A percentile compares a stretch with the other conserved stretches of the same genome.
Conservation (phyloP, 2,797 vertebrate genomes). For the Sebastes goodei region DNA sequence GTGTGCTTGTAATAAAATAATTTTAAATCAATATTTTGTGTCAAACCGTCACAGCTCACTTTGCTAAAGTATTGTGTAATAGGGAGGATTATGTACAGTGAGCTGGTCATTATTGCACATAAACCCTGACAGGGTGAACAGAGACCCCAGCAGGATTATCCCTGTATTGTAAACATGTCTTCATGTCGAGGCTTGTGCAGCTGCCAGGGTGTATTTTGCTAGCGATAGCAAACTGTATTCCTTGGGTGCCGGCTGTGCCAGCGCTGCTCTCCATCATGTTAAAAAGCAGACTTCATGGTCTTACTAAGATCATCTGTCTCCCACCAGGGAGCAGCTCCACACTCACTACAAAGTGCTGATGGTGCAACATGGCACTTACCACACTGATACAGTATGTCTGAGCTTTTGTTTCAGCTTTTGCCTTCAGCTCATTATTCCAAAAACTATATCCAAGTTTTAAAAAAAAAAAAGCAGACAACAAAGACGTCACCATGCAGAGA, state of each 20-base stretch:
- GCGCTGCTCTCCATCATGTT: conserved; percentile 31
- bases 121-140: conserved; percentile 42
- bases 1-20: not conserved
- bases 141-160: conserved; percentile 67
- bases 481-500: not conserved
- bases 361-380: conserved; percentile 27
- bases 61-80: conserved; percentile 15
- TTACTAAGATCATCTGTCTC: conserved; percentile 44
- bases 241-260: conserved; percentile 21
- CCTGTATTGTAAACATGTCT: conserved; percentile 50
- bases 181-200: conserved; percentile 19
- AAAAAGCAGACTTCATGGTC: conserved; percentile 16
- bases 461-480: not conserved
- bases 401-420: conserved; percentile 11
- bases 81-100: conserved; percentile 55
- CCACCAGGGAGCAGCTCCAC: conserved; percentile 36
- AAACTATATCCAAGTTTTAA: not conserved
- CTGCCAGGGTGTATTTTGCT: conserved; percentile 35
- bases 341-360: conserved; percentile 43
- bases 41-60: conserved; percentile 19
- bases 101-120: conserved; percentile 61
- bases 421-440: not conserved
- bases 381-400: not conserved
- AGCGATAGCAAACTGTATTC: conserved; percentile 20
- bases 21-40: conserved; percentile 2